Base-by-base conservation (phyloP, 37 sponge, comb jelly and placozoan genomes). In the Agelas oroides region DNA sequence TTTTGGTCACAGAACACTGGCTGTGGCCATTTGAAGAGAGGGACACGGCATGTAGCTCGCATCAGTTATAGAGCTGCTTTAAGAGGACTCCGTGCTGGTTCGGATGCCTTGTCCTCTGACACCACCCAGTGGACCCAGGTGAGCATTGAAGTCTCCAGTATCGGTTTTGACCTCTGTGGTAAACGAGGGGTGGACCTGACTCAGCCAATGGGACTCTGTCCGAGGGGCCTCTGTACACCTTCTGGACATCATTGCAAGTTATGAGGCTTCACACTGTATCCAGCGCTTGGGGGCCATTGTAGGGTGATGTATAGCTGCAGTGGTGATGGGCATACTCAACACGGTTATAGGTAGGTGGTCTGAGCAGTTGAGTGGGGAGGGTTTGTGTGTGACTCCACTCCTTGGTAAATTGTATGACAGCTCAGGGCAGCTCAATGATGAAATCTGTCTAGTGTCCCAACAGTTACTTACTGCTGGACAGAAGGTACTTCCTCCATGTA, bases 1-100 rank as follows among this genome's bases (percentile, higher is more conserved):
- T 67, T 67, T 31, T 30, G 20, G 68, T 67, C 5, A 67, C 32
- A 32, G 68, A 67, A 33, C 68, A 67, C 33, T 67, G 68, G 68
- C 68, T 67, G 11, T 67, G 31, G 68, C 68, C 68, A 3, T 67
- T 31, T 67, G 68, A 67, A 30, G 46, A 72, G 24, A 39, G 73
- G 1, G 73, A 72, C 15, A 72, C 39, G 23, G 39, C 73, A 24
- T 72, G 25, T n/a, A 72, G 53, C 19, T 24, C 33, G 11, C 19
- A 67, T 5, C 68, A 34, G 1, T 34, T 67, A 1, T 39, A 38
- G 2, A 24, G 68, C 68, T 31, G 11, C 33, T 67, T 13, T 1
- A 24, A 2, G 68, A 67, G 33, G 27, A 67, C 33, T 61, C 63
- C n/a, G 2, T 13, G 5, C 63, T 61, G 73, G 46, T 72, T 72